These are phyloP conservation scores for Poecilia picta DNA, from an alignment of 2,797 vertebrate genomes.

Conservation along the genomic window DNA sequence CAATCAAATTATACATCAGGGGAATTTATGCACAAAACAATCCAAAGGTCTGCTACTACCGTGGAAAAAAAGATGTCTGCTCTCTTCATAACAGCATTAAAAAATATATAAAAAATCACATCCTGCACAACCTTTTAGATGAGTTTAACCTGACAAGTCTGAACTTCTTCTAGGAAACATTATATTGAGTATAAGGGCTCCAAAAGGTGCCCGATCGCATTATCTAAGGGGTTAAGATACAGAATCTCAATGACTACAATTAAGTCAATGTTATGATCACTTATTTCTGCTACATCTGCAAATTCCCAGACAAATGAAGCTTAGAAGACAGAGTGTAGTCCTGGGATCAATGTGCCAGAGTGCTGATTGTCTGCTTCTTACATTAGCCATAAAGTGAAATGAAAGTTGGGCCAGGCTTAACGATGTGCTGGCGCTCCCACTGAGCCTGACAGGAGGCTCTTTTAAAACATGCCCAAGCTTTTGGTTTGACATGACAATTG, in stretches of 20 bases:
- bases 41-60: slow-evolving; percentile 24
- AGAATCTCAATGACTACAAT: slow-evolving; percentile 49
- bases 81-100: background rate
- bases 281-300: slow-evolving; percentile 43
- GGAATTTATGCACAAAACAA: slow-evolving; percentile 48
- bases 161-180: slow-evolving; percentile 29
- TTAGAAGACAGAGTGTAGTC: slow-evolving; percentile 41
- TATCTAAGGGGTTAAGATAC: slow-evolving; percentile 30
- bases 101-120: background rate
- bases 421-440: slow-evolving; percentile 19
- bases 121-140: background rate
- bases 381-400: slow-evolving; percentile 57
- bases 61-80: slow-evolving; percentile 30
- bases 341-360: slow-evolving; percentile 50
- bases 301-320: slow-evolving; percentile 59
- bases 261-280: slow-evolving; percentile 44
- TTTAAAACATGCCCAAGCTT: slow-evolving; percentile 24
- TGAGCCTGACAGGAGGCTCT: slow-evolving; percentile 24
- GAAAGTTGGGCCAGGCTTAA: slow-evolving; percentile 36
- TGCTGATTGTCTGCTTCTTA: slow-evolving; percentile 46
- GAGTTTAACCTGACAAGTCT: background rate
- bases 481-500: slow-evolving; percentile 1
- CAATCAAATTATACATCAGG: slow-evolving; percentile 53
- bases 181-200: slow-evolving; percentile 4
- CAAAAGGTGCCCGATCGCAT: slow-evolving; percentile 40